phyloP scores from a whole-genome alignment of 2,797 vertebrate species.

The Echeneis naucrates region DNA sequence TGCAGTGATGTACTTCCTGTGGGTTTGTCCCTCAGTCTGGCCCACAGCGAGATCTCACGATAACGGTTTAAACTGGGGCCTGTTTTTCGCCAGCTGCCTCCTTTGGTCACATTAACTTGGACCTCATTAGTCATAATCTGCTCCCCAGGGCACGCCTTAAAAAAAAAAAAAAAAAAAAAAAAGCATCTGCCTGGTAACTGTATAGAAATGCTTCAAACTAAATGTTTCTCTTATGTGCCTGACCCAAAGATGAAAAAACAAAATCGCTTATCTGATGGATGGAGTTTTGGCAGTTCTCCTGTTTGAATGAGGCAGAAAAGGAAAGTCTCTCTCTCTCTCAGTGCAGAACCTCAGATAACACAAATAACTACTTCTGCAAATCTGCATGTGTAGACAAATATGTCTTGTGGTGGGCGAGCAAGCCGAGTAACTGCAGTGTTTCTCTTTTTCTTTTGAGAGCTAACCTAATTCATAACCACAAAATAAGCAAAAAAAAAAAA shows the following conservation, averaged over 20 bases:
- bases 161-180: constrained; percentile 79
- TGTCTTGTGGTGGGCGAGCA: constrained; percentile 8
- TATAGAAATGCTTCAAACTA: constrained; percentile 57
- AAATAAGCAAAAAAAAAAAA: constrained; percentile 25
- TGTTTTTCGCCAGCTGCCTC: constrained; percentile 75
- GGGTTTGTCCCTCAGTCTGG: constrained; percentile 76
- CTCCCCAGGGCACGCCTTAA: constrained; percentile 76
- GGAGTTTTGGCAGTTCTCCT: constrained; percentile 60
- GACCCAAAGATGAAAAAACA: constrained; percentile 49
- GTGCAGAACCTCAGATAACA: constrained; percentile 49
- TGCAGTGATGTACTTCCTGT: constrained; percentile 77
- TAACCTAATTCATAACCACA: constrained; percentile 26
- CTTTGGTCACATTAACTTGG: constrained; percentile 78
- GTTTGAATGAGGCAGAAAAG: constrained; percentile 61
- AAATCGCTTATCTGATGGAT: constrained; percentile 78
- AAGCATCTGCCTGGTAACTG: constrained; percentile 72
- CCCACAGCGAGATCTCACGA: constrained; percentile 73
- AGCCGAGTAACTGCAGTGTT: constrained; percentile 14
- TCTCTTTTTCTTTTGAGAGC: constrained; percentile 14
- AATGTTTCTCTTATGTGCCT: constrained; percentile 61
- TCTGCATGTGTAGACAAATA: constrained; percentile 58
- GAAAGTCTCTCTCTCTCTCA: constrained; percentile 47
- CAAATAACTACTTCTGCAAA: constrained; percentile 53
- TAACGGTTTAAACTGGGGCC: constrained; percentile 71
- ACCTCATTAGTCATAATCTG: constrained; percentile 84